These are phyloP conservation scores for Lethrus apterus DNA, from an alignment of 1,140 invertebrate genomes.

Conservation along the genomic window DNA sequence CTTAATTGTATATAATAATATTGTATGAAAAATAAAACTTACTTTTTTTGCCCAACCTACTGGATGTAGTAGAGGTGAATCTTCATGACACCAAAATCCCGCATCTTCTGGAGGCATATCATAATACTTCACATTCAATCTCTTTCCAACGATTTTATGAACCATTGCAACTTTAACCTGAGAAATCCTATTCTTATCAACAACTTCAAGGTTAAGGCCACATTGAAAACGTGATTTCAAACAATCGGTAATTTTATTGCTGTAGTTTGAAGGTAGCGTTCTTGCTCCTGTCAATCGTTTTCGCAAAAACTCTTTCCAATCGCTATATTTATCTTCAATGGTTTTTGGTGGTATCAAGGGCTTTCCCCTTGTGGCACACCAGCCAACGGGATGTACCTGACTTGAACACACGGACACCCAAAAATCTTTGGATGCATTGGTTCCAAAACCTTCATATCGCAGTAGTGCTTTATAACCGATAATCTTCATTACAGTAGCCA, in stretches of 20 bases:
- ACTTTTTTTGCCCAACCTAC: conserved; percentile 82
- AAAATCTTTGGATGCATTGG: conserved; percentile 82
- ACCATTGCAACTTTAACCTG: conserved; percentile 84
- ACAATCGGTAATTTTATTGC: conserved; percentile 77
- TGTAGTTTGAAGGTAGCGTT: conserved; percentile 87
- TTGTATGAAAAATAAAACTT: conserved; percentile 7
- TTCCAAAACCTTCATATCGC: conserved; percentile 89
- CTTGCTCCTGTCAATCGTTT: conserved; percentile 82
- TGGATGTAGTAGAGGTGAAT: conserved; percentile 88
- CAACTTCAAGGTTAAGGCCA: conserved; percentile 84
- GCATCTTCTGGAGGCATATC: conserved; percentile 68
- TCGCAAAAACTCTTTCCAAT: conserved; percentile 94
- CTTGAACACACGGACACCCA: conserved; percentile 92
- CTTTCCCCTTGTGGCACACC: conserved; percentile 93
- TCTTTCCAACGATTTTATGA: conserved; percentile 82
- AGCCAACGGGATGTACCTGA: conserved; percentile 90
- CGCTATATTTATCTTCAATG: conserved; percentile 84
- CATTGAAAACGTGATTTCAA: conserved; percentile 73
- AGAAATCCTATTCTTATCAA: conserved; percentile 91
- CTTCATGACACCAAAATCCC: conserved; percentile 95
- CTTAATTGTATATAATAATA: not conserved
- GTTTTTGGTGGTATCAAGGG: conserved; percentile 87
- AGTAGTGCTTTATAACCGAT: conserved; percentile 89
- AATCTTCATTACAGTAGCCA: conserved; percentile 84
- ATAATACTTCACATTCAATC: conserved; percentile 85